Percentiles rank a stretch among this genome's conserved stretches.
Conservation (phyloP, 2,888 invertebrate species). For the Apamea sordens region DNA sequence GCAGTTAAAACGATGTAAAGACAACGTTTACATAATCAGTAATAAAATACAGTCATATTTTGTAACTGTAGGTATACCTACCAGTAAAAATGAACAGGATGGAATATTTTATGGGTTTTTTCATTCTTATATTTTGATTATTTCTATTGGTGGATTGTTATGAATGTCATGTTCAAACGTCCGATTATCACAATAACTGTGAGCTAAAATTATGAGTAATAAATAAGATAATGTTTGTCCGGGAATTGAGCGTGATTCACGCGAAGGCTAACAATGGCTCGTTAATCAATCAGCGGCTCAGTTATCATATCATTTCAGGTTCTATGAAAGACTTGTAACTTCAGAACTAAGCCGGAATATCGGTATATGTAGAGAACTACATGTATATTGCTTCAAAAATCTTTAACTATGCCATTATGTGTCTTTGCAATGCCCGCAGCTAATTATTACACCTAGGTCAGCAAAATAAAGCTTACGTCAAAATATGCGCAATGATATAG, state of each 20-base stretch:
- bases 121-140: slow-evolving; percentile 33
- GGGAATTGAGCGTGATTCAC: slow-evolving; percentile 78
- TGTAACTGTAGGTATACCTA: not conserved
- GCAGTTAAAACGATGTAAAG: not conserved
- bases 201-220: slow-evolving; percentile 77
- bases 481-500: slow-evolving; percentile 12
- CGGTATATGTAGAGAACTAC: not conserved
- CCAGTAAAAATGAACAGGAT: not conserved
- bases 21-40: slow-evolving; percentile 30
- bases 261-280: slow-evolving; percentile 67
- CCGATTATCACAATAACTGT: slow-evolving; percentile 68
- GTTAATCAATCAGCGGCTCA: slow-evolving; percentile 65
- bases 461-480: slow-evolving; percentile 7
- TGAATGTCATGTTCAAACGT: slow-evolving; percentile 58
- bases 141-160: slow-evolving; percentile 54
- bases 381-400: not conserved
- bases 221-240: slow-evolving; percentile 71
- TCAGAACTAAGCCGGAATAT: slow-evolving; percentile 41
- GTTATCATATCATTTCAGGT: slow-evolving; percentile 71
- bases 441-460: slow-evolving; percentile 15
- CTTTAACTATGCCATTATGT: slow-evolving; percentile 23
- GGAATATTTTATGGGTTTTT: slow-evolving; percentile 30
- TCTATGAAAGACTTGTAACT: slow-evolving; percentile 63
- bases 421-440: not conserved
- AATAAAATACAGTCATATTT: slow-evolving; percentile 9